A percentile compares a stretch with the other conserved stretches of the same genome.
These are phyloP conservation scores for Entelurus aequoreus DNA, from an alignment of 2,113 vertebrate species.

Conservation along the genomic window DNA sequence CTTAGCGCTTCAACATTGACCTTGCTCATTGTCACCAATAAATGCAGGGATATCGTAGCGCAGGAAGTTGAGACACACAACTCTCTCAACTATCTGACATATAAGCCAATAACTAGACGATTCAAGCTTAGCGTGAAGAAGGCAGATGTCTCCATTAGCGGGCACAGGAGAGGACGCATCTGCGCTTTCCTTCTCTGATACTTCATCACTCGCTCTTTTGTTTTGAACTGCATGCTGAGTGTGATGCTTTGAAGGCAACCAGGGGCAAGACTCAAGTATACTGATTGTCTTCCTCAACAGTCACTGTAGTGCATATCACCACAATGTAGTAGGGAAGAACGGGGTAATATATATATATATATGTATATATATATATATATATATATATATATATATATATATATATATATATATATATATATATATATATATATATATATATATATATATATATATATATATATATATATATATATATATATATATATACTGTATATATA, in stretches of 20 bases:
- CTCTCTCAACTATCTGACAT: constrained; percentile 13
- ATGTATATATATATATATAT: too few relatives aligned
- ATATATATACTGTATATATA: too few relatives aligned
- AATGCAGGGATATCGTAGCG: constrained; percentile 27
- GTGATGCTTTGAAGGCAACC: constrained; percentile 4
- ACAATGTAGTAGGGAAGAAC: too few relatives aligned
- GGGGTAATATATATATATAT: too few relatives aligned
- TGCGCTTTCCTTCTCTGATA: constrained; percentile 9
- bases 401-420: too few relatives aligned
- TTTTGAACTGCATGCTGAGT: constrained; percentile 9
- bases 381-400: too few relatives aligned
- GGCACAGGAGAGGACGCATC: background rate
- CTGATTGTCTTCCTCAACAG: too few relatives aligned
- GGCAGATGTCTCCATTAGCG: constrained; percentile 9
- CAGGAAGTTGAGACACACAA: constrained; percentile 16
- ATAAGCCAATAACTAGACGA: constrained; percentile 3
- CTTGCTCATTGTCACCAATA: constrained; percentile 28
- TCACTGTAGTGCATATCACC: too few relatives aligned
- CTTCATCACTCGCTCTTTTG: constrained; percentile 7
- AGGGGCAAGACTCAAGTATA: constrained; percentile 5
- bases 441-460: too few relatives aligned
- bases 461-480: too few relatives aligned
- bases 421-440: too few relatives aligned
- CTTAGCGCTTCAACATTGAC: constrained; percentile 28
- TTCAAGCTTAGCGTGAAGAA: constrained; percentile 4